A percentile compares a stretch with the other conserved stretches of the same genome.
Conservation (phyloP, 2,888 invertebrate species). For the Archaeoteleia sp. region DNA sequence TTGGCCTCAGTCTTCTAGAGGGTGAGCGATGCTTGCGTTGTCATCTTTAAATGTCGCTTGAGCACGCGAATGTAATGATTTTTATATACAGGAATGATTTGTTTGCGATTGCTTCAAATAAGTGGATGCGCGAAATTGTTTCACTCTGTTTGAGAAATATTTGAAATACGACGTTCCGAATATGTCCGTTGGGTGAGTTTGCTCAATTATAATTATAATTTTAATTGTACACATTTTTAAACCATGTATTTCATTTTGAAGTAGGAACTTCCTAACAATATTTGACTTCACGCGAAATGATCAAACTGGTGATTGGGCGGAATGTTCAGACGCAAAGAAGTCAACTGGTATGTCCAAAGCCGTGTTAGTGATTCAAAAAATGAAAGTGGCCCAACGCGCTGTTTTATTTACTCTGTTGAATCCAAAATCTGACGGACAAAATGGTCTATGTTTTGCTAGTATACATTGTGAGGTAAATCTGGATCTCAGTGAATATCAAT, state of each 20-base stretch:
- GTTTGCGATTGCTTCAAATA: background rate
- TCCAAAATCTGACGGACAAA: conserved; percentile 74
- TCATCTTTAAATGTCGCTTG: conserved; percentile 1
- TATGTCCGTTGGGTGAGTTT: conserved; percentile 18
- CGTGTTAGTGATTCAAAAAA: conserved; percentile 71
- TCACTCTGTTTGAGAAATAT: conserved; percentile 11
- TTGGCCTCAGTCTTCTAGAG: conserved; percentile 3
- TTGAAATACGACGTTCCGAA: conserved; percentile 9
- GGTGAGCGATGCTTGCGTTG: background rate
- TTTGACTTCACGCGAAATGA: conserved; percentile 64
- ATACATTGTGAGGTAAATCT: conserved; percentile 65
- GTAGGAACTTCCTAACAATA: conserved; percentile 51
- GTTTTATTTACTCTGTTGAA: conserved; percentile 75
- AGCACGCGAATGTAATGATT: conserved; percentile 6
- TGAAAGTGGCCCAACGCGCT: conserved; percentile 70
- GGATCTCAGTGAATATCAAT: conserved; percentile 65
- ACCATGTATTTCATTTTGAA: background rate
- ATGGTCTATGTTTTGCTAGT: conserved; percentile 75
- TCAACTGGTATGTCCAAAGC: conserved; percentile 74
- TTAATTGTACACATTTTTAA: background rate
- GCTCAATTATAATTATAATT: background rate
- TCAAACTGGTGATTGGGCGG: conserved; percentile 68
- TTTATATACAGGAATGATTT: background rate
- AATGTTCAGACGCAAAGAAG: conserved; percentile 74
- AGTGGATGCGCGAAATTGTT: background rate